Evolutionary conservation across 2,113 vertebrate species (phyloP), one percentile per base, ranked within the genome.

Genomic region (Irena cyanogastra): DNA sequence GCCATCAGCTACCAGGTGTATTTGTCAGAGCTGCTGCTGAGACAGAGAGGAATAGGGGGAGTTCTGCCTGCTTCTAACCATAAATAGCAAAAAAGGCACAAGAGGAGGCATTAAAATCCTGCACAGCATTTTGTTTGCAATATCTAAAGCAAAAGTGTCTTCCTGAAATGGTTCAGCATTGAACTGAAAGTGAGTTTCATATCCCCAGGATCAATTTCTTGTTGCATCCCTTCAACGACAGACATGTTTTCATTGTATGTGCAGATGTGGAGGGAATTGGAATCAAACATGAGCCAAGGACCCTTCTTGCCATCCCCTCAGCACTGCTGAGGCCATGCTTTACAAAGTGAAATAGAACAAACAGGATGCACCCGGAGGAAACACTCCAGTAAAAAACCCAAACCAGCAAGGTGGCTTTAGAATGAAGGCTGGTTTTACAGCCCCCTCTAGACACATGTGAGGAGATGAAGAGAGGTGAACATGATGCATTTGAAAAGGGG

Each of bases 251-350:
- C 35, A 21, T 33, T 69, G 26, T 13, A 16, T 5, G 3, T 11
- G 8, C 7, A 42, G 76, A 66, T 13, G 44, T 21, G 41, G 39
- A 56, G 15, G 20, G 50, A 66, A n/a, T 1, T n/a, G 41, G 42
- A 30, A n/a, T 24, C n/a, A 7, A 10, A 16, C 19, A 2, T 0
- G 49, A 64, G 41, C 28, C 12, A 2, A 14, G 57, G 57, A 4
- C 7, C 53, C 23, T 35, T 30, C 24, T 8, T 45, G 45, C 64
- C 39, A 28, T 45, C 7, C 30, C 64, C 64, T 61, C 47, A 78
- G 54, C 26, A 27, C 33, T 9, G 23, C 16, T 22, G 74, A 39
- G 47, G 23, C 33, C 12, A 0, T 3, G 26, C 33, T 83, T 68
- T 9, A 9, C 45, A 30, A 19, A 65, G 22, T 37, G 37, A 37